These are phyloP conservation scores for Zygaena filipendulae DNA, from an alignment of 2,888 invertebrate species.

Conservation along the genomic window DNA sequence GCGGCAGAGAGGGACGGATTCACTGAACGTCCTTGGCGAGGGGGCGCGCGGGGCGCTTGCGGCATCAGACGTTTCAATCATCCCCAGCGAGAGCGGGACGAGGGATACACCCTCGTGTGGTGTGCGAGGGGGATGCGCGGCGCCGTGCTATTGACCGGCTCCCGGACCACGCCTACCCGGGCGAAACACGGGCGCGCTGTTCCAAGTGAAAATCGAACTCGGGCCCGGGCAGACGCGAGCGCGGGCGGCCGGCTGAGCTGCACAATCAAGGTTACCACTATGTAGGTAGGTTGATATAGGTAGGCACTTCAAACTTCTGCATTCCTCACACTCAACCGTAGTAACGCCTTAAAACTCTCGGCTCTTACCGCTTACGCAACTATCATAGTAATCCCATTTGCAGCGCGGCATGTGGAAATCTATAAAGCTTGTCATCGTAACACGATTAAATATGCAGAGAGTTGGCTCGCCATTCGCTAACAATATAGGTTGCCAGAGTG, in stretches of 20 bases:
- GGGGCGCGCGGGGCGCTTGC: slow-evolving; percentile 66
- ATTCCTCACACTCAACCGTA: slow-evolving; percentile 2
- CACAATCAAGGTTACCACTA: slow-evolving; percentile 54
- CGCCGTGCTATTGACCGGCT: slow-evolving; percentile 67
- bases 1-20: slow-evolving; percentile 68
- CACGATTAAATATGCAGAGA: slow-evolving; percentile 45
- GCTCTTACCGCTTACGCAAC: slow-evolving; percentile 1
- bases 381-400: slow-evolving; percentile 9
- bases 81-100: slow-evolving; percentile 54
- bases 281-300: no score
- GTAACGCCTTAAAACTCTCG: no score
- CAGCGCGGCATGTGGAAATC: slow-evolving; percentile 26
- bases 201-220: slow-evolving; percentile 67
- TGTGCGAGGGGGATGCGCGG: slow-evolving; percentile 38
- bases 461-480: slow-evolving; percentile 55
- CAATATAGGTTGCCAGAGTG: slow-evolving; percentile 54
- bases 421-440: slow-evolving; percentile 39
- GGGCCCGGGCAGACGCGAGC: slow-evolving; percentile 67
- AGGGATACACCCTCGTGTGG: slow-evolving; percentile 20
- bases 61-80: slow-evolving; percentile 69
- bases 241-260: slow-evolving; percentile 42
- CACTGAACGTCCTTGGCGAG: slow-evolving; percentile 68
- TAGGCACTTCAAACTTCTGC: slow-evolving; percentile 9
- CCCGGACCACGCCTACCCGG: slow-evolving; percentile 65
- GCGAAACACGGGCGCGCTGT: slow-evolving; percentile 58